Percentiles rank a stretch among this genome's conserved stretches.
Evolutionary conservation across 2,888 invertebrate genomes (phyloP).

Genomic region (Dryadula phaetusa): DNA sequence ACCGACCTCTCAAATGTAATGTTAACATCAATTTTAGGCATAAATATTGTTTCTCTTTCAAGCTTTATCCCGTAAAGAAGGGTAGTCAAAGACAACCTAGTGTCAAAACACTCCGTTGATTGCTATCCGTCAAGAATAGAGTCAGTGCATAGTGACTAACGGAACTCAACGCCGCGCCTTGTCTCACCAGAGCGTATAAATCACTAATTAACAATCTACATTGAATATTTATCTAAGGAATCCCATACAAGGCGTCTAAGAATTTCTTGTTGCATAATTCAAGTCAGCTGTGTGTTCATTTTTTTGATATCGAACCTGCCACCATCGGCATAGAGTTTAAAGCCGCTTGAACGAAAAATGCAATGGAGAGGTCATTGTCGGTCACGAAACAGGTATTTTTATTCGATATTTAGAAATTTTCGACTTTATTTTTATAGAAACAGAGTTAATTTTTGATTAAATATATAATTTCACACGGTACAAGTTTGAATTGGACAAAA

Average conservation of each 20-base stretch:
- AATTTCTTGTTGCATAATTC: conserved; percentile 13
- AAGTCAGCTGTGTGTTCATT: conserved; percentile 7
- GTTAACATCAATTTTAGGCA: no score
- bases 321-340: neutral
- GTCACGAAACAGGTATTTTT: conserved; percentile 20
- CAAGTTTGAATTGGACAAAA: neutral
- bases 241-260: conserved; percentile 2
- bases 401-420: neutral
- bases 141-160: no score
- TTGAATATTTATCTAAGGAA: neutral
- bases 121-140: no score
- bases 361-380: conserved; percentile 12
- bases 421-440: neutral
- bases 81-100: no score
- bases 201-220: conserved; percentile 3
- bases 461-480: neutral
- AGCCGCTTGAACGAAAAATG: neutral
- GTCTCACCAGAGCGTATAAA: no score
- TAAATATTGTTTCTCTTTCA: no score
- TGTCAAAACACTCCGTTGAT: no score
- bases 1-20: no score
- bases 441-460: neutral
- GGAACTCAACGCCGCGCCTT: no score
- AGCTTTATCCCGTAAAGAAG: no score
- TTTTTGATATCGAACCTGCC: neutral